These are phyloP conservation scores for Griposia aprilina DNA, from an alignment of 2,888 invertebrate species.

Conservation along the genomic window DNA sequence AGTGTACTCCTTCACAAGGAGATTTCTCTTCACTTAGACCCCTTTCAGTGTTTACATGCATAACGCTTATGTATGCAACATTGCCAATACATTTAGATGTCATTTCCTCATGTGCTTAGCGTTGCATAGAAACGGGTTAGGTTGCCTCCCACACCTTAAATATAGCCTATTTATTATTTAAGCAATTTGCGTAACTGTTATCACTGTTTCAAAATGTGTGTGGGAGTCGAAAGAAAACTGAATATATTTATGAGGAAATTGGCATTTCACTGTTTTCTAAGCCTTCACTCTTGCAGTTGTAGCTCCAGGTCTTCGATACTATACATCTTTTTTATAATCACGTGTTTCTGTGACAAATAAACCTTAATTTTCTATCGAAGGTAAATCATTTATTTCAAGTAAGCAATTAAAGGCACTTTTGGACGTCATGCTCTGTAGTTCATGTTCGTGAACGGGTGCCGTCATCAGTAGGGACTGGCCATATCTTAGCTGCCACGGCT, in stretches of 20 bases:
- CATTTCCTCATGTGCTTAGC: constrained; percentile 21
- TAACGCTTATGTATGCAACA: background rate
- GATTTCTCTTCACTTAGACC: constrained; percentile 2
- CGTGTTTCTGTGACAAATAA: background rate
- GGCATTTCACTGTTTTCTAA: background rate
- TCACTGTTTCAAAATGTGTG: background rate
- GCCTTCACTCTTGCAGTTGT: background rate
- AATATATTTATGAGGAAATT: background rate
- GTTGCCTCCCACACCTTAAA: constrained; percentile 8
- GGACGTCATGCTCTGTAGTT: background rate
- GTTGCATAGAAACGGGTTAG: constrained; percentile 37
- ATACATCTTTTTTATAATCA: background rate
- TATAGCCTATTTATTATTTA: constrained; percentile 29
- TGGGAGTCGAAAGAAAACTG: background rate
- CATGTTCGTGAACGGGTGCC: too few species aligned
- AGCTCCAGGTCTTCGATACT: background rate
- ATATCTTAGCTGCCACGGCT: too few species aligned
- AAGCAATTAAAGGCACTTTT: background rate
- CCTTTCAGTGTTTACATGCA: background rate
- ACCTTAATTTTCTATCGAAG: background rate
- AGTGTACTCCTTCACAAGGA: background rate
- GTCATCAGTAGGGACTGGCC: too few species aligned
- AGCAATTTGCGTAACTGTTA: constrained; percentile 18
- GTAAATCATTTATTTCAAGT: background rate
- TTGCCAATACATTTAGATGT: background rate